Conservation (phyloP, 2,797 vertebrate species). For the Platalea minor region DNA sequence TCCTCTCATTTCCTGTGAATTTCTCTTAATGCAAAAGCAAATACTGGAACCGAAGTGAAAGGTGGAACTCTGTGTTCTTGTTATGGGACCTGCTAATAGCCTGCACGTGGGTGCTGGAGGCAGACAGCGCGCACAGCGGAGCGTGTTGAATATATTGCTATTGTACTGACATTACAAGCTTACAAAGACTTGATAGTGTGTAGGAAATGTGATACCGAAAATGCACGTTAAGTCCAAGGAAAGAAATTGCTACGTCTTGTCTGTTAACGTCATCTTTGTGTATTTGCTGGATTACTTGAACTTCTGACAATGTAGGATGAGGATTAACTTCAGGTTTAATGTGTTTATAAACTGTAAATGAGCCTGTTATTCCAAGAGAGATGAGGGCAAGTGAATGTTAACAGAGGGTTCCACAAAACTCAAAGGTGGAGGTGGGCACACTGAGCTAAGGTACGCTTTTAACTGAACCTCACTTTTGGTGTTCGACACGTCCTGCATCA, state of each 20-base stretch:
- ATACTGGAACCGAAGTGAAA: background rate
- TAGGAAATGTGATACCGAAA: background rate
- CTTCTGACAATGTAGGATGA: background rate
- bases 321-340: background rate
- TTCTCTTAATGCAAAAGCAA: background rate
- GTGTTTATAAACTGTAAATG: too few species aligned
- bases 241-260: background rate
- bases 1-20: background rate
- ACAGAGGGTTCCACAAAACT: background rate
- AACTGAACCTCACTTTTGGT: background rate
- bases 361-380: background rate
- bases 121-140: background rate
- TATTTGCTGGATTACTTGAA: background rate
- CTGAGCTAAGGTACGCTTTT: background rate
- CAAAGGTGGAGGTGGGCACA: fast-evolving
- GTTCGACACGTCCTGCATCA: background rate
- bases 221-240: background rate
- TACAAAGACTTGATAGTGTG: background rate
- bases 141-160: background rate
- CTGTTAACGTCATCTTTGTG: background rate
- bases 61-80: background rate
- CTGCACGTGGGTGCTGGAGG: background rate
- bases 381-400: background rate
- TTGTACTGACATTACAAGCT: background rate
- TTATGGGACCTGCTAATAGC: fast-evolving